phyloP scores from a whole-genome alignment of 2,797 vertebrate genomes.

The Australoheros facetus region DNA sequence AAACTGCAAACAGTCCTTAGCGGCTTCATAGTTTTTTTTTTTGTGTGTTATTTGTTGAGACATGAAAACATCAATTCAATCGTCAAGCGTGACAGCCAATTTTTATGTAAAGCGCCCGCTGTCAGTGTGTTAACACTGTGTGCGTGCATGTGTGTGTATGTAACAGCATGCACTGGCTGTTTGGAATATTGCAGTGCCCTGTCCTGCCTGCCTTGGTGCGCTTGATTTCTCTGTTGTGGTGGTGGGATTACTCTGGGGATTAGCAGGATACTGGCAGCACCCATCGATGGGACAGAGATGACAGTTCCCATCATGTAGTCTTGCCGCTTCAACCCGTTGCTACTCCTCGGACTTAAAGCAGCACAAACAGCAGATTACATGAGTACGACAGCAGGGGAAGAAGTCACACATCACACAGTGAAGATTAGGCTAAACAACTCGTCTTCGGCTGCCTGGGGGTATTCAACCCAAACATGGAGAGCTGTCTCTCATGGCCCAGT shows the following conservation, averaged over 20 bases:
- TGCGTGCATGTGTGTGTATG: background rate
- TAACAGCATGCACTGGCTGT: background rate
- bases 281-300: conserved; percentile 73
- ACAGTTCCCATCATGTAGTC: conserved; percentile 71
- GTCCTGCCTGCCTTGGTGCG: conserved; percentile 50
- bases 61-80: conserved; percentile 46
- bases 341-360: conserved; percentile 61
- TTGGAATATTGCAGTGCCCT: conserved; percentile 16
- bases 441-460: conserved; percentile 53
- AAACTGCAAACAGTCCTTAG: conserved; percentile 28
- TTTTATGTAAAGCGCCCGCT: conserved; percentile 51
- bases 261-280: conserved; percentile 72
- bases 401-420: conserved; percentile 70
- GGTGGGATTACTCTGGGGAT: conserved; percentile 76
- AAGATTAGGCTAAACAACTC: conserved; percentile 71
- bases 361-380: conserved; percentile 76
- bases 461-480: conserved; percentile 59
- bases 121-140: conserved; percentile 21
- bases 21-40: conserved; percentile 10
- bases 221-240: conserved; percentile 64
- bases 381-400: conserved; percentile 61
- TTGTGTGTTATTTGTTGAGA: conserved; percentile 10
- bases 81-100: conserved; percentile 32
- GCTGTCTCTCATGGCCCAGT: conserved; percentile 57
- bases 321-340: conserved; percentile 54